Conservation (phyloP, 2,113 vertebrate species). For the Neoarius graeffei region DNA sequence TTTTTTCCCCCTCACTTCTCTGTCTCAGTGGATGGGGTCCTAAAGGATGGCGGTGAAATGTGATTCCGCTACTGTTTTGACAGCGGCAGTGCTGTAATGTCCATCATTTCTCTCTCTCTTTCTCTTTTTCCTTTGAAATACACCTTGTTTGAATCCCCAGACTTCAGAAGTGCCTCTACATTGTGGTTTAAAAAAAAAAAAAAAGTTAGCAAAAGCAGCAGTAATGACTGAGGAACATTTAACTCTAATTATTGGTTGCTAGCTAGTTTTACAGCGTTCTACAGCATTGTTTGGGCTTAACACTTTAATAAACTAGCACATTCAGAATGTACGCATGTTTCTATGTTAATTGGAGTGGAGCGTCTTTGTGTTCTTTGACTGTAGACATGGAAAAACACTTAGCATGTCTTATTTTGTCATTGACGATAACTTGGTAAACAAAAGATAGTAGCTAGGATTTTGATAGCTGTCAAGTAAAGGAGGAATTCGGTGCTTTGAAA, state of each 20-base stretch:
- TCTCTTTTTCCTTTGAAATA: no score
- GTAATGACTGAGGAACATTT: not conserved
- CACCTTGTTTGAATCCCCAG: not conserved
- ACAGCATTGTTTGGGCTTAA: not conserved
- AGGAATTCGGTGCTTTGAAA: not conserved
- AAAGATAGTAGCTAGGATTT: not conserved
- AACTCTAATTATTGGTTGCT: conserved; percentile 1
- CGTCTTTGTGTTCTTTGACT: conserved; percentile 1
- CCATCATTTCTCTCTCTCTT: conserved; percentile 48
- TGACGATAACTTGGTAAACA: conserved; percentile 19
- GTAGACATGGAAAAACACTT: conserved; percentile 15
- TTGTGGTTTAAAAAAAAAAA: not conserved
- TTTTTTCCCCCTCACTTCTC: not conserved
- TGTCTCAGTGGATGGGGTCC: conserved; percentile 20
- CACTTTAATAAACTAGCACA: not conserved
- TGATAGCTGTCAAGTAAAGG: conserved; percentile 3
- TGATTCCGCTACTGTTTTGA: conserved; percentile 72
- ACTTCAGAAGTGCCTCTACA: not conserved
- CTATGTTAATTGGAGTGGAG: not conserved
- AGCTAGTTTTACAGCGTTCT: not conserved
- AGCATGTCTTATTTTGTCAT: conserved; percentile 20
- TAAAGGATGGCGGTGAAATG: conserved; percentile 56
- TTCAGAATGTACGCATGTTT: not conserved
- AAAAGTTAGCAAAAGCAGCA: not conserved
- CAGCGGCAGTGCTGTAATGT: conserved; percentile 64